phyloP scores from a whole-genome alignment of 2,113 vertebrate species.

The Hippolais icterina region DNA sequence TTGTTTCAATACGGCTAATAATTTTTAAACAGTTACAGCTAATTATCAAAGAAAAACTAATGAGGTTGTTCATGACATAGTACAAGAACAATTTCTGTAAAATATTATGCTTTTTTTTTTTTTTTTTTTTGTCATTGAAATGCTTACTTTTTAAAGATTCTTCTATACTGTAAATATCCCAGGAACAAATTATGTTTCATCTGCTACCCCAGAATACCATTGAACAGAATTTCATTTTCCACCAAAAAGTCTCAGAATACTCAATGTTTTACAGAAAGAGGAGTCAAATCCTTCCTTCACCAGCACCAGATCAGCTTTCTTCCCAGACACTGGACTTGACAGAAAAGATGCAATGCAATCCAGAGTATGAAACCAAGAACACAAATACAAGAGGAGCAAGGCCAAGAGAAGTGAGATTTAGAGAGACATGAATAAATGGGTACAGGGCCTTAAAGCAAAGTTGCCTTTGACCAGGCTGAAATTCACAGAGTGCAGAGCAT shows the following conservation, averaged over 20 bases:
- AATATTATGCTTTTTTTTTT: not conserved
- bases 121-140: not conserved
- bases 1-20: slow-evolving; percentile 67
- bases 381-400: not conserved
- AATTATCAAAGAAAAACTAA: slow-evolving; percentile 68
- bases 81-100: slow-evolving; percentile 1
- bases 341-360: not conserved
- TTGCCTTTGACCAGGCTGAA: not conserved
- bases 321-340: not conserved
- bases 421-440: not conserved
- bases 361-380: not conserved
- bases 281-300: not conserved
- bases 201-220: not conserved
- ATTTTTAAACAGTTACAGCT: slow-evolving; percentile 59
- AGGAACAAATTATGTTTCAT: not conserved
- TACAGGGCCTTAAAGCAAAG: not conserved
- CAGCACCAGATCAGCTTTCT: not conserved
- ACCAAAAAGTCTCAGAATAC: not conserved
- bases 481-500: not conserved
- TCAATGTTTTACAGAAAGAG: not conserved
- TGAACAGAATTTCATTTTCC: not conserved
- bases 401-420: not conserved
- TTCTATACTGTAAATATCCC: not conserved
- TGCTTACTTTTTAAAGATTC: not conserved
- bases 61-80: slow-evolving; percentile 19